Evolutionary conservation across 2,797 vertebrate species (phyloP), one percentile per base, ranked within the genome.

Genomic region (Leucoraja ocellata): DNA sequence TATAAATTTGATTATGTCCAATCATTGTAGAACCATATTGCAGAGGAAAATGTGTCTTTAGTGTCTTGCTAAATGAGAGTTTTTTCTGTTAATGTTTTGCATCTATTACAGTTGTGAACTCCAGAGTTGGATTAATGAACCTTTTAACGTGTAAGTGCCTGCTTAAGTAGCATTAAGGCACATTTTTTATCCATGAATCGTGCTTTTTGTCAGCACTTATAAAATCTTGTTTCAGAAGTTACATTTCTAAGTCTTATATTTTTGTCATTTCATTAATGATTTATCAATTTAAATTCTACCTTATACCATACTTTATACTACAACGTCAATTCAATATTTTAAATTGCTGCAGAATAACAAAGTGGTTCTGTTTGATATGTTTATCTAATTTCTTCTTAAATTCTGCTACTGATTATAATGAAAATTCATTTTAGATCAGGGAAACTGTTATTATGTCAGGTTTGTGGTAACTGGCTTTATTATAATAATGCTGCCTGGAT

Each of bases 41-140:
- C 16, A 80, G 32, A 80, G 39, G 36, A 80, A 46, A 80, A 78
- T 78, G 10, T 80, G 13, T 46, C 36, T 18, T 80, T 36, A 18
- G 6, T 36, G 39, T 16, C 36, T 6, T 21, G 5, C 32, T 39
- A 80, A 46, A 80, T 36, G 6, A 80, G 78, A 9, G 39, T 80
- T 80, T 80, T 80, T 36, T 80, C n/a, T 46, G 46, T 23, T 54
- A 54, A 10, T 83, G 80, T 58, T 83, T 23, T 23, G 18, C 23
- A 54, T 54, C 46, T 23, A 83, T 83, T 83, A 58, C 46, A 32
- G 21, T 46, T 81, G 79, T 21, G 7, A 54, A 81, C 18, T 54
- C 79, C 39, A 54, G 16, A 81, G 80, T 54, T 83, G 80, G 80
- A 83, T 54, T 54, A 83, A 83, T 83, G 76, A 36, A 78, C 76